Conservation (phyloP, 2,797 vertebrate genomes). For the Ataeniobius toweri region DNA sequence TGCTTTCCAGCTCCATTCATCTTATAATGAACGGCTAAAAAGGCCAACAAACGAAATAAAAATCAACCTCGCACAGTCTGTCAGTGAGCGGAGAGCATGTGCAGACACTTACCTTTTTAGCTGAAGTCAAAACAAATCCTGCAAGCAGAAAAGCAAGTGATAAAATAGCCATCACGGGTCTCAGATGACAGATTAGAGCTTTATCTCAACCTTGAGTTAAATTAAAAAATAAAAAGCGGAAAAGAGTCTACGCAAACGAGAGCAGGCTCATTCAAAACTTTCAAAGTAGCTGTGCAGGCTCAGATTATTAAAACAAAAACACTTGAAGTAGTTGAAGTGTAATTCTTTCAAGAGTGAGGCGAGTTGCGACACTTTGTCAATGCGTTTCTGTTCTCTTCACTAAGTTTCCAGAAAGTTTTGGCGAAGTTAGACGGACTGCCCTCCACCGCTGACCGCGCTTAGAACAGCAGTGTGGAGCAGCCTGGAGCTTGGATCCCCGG, state of each 20-base stretch:
- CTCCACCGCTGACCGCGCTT: constrained; percentile 44
- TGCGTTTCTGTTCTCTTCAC: constrained; percentile 22
- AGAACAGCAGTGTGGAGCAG: constrained; percentile 57
- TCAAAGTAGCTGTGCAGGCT: constrained; percentile 26
- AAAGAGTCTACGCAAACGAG: constrained; percentile 27
- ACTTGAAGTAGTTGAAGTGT: constrained; percentile 30
- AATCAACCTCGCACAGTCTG: background rate
- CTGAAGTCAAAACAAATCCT: constrained; percentile 84
- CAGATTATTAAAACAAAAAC: background rate
- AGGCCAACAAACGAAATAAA: background rate
- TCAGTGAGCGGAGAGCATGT: background rate
- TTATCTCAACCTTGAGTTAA: constrained; percentile 56
- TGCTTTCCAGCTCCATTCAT: background rate
- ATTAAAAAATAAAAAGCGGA: constrained; percentile 9
- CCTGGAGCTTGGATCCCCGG: constrained; percentile 68
- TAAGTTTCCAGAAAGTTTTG: constrained; percentile 51
- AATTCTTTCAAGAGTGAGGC: constrained; percentile 43
- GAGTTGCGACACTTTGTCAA: constrained; percentile 71
- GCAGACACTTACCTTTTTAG: constrained; percentile 82
- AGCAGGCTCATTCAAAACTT: constrained; percentile 56
- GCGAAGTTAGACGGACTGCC: constrained; percentile 61
- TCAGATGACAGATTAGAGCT: constrained; percentile 42
- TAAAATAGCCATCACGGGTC: constrained; percentile 89
- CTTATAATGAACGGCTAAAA: background rate
- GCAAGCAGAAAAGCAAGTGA: constrained; percentile 83